Evolutionary conservation across 64 coral and sea anemone species (phyloP), one percentile per base, ranked within the genome.

Genomic region (Dendronephthya gigantea): DNA sequence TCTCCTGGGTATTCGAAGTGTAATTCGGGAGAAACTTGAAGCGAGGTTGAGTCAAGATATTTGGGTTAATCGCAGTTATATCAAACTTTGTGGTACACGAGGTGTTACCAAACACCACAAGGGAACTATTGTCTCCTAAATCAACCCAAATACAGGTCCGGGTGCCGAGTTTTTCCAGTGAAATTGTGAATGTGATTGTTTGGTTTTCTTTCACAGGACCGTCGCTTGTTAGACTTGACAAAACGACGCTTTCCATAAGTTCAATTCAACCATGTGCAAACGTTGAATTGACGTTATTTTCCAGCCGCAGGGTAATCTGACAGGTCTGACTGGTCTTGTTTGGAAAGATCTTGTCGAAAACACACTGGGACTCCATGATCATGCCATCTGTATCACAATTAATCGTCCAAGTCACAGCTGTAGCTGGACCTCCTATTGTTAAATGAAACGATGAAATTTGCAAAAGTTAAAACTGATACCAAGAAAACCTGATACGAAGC

Each of bases 291-390:
- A 86, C 36, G 19, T 22, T 51, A 40, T 82, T 92, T 27, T 96
- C 37, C 75, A 92, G 87, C 4, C 85, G 85, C 15, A 34, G 16
- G 28, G 81, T 69, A 3, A 7, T 4, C 6, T 16, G 85, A 55
- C 88, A 52, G 23, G 58, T 91, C 17, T 88, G 84, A 2, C 15
- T 68, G 66, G 68, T 90, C 38, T 50, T 50, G 34, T 51, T 92
- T 4, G 94, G 90, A 27, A 96, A 35, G 36, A 92, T 96, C 12
- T 88, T 92, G 19, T 88, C 90, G 12, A 83, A 82, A 13, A 4
- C 13, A 28, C 51, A 82, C 41, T 92, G 3, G 4, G 90, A 52
- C 14, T 30, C 68, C 1, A 82, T 88, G 5, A 90, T 11, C 41
- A 45, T 45, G 41, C 41, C 41, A 45, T 45, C 41, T 6, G 11